A percentile compares a stretch with the other conserved stretches of the same genome.
phyloP scores from a whole-genome alignment of 2,888 invertebrate species.

The Orchestes rusci region DNA sequence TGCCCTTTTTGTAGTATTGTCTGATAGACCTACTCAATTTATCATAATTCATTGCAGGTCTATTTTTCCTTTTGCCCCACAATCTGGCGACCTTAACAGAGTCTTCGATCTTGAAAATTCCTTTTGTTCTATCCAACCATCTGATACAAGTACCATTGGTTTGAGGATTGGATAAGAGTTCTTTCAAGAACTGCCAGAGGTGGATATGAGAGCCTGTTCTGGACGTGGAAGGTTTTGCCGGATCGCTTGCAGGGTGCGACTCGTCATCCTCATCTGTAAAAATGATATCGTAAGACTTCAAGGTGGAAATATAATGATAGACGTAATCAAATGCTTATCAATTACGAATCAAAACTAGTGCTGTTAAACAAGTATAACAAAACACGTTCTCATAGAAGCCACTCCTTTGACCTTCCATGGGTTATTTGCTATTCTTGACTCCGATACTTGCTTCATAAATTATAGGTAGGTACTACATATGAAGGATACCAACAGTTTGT shows the following conservation, averaged over 20 bases:
- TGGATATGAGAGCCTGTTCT: constrained; percentile 83
- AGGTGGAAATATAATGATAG: too few relatives aligned
- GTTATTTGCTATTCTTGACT: not conserved
- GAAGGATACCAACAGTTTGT: too few relatives aligned
- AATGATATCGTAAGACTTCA: too few relatives aligned
- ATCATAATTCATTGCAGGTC: constrained; percentile 99
- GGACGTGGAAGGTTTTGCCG: constrained; percentile 36
- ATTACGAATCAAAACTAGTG: constrained; percentile 7
- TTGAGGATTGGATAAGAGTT: constrained; percentile 82
- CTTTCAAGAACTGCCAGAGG: constrained; percentile 97
- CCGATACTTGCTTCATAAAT: too few relatives aligned
- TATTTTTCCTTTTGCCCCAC: constrained; percentile 97
- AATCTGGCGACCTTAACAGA: constrained; percentile 93
- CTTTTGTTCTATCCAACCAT: constrained; percentile 92
- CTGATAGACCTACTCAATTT: constrained; percentile 95
- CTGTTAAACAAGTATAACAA: constrained; percentile 7
- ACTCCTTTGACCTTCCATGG: not conserved
- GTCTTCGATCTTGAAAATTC: constrained; percentile 98
- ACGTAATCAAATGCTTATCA: too few relatives aligned
- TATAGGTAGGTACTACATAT: too few relatives aligned
- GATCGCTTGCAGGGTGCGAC: constrained; percentile 38
- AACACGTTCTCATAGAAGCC: too few relatives aligned
- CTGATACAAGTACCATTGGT: constrained; percentile 90
- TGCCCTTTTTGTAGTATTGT: constrained; percentile 99
- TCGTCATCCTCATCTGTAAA: constrained; percentile 45